Conservation (phyloP, 2,797 vertebrate species). For the Borostomias antarcticus region DNA sequence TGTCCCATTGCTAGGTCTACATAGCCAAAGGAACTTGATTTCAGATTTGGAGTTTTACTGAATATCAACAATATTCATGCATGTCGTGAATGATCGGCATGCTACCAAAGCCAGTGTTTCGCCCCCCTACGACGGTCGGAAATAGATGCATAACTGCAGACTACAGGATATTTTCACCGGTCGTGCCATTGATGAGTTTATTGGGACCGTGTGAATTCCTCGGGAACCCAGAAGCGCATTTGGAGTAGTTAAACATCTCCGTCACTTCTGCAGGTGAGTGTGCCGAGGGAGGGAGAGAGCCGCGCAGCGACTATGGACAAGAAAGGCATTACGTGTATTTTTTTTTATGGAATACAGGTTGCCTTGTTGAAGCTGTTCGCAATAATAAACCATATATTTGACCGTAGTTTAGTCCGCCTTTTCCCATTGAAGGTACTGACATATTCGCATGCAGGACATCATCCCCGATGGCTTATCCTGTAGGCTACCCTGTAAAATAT, state of each 20-base stretch:
- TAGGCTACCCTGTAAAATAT: no score
- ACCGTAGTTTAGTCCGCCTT: no score
- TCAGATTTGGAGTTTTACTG: neutral
- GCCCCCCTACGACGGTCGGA: neutral
- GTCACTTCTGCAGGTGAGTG: constrained; percentile 2
- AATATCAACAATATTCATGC: neutral
- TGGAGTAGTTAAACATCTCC: neutral
- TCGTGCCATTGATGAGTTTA: neutral
- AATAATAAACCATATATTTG: no score
- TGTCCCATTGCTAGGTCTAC: neutral
- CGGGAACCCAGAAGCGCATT: neutral
- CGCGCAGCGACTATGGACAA: no score
- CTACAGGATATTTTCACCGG: neutral
- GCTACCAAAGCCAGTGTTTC: no score
- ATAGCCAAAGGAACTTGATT: neutral
- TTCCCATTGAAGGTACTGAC: no score
- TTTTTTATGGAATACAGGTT: no score
- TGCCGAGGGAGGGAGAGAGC: neutral
- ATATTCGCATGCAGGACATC: no score
- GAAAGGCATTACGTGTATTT: no score
- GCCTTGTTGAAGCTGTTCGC: no score
- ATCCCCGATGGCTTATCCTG: no score
- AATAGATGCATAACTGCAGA: neutral
- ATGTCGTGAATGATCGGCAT: neutral
- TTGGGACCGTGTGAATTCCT: neutral